phyloP scores from a whole-genome alignment of 2,888 invertebrate genomes.

The Acrobeloides nanus region DNA sequence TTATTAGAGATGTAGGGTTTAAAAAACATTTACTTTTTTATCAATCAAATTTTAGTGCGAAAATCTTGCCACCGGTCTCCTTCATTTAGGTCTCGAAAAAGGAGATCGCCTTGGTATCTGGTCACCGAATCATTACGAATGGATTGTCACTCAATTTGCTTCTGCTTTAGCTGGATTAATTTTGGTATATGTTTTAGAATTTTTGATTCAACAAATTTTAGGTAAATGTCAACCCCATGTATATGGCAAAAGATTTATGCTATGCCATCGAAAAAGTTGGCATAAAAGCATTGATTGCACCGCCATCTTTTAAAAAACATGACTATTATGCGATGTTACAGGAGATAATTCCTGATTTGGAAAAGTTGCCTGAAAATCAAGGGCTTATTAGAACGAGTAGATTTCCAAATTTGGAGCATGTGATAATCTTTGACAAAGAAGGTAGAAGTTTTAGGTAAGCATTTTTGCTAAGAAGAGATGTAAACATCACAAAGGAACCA shows the following conservation, averaged over 20 bases:
- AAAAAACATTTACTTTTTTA: too few relatives aligned
- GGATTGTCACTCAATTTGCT: conserved; percentile 69
- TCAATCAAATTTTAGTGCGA: conserved; percentile 66
- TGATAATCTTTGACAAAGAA: conserved; percentile 60
- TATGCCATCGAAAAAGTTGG: conserved; percentile 67
- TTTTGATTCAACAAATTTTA: too few relatives aligned
- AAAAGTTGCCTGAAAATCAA: conserved; percentile 30
- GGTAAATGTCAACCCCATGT: conserved; percentile 71
- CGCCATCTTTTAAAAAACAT: conserved; percentile 63
- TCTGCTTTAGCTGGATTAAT: conserved; percentile 68
- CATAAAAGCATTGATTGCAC: conserved; percentile 64
- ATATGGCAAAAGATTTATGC: conserved; percentile 66
- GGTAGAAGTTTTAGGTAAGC: too few relatives aligned
- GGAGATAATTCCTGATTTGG: conserved; percentile 46
- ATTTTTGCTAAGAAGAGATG: too few relatives aligned
- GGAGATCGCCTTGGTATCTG: conserved; percentile 74
- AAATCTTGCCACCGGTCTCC: conserved; percentile 67
- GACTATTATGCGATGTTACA: conserved; percentile 61
- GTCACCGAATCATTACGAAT: conserved; percentile 70
- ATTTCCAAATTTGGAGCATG: conserved; percentile 56
- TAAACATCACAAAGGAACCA: too few relatives aligned
- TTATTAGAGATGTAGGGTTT: conserved; percentile 41
- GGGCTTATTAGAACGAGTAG: conserved; percentile 30
- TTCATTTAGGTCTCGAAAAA: conserved; percentile 64
- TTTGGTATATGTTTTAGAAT: too few relatives aligned